phyloP scores from a whole-genome alignment of 2,797 vertebrate genomes.

The Valencia hispanica region DNA sequence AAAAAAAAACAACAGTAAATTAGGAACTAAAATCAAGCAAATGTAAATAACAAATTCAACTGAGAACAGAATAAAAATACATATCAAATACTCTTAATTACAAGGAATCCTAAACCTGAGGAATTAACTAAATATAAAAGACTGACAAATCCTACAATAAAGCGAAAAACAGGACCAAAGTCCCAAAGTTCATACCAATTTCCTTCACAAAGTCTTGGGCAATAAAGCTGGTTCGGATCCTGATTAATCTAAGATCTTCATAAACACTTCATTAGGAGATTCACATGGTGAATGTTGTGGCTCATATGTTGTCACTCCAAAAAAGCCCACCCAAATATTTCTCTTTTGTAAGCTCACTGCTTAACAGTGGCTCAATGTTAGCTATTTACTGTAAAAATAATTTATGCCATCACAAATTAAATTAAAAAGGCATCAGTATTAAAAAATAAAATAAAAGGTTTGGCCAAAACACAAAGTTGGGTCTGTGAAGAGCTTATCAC shows the following conservation, averaged over 20 bases:
- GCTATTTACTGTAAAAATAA: not conserved
- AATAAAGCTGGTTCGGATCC: not conserved
- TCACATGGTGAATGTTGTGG: not conserved
- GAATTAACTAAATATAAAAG: not conserved
- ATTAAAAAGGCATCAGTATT: not conserved
- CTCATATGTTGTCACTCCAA: too few relatives aligned
- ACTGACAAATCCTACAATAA: not conserved
- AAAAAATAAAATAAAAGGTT: not conserved
- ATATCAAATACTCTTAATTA: not conserved
- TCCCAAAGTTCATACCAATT: not conserved
- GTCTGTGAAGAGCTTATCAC: not conserved
- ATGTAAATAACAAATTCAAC: not conserved
- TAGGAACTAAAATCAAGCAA: not conserved
- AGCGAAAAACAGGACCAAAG: not conserved
- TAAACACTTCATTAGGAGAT: not conserved
- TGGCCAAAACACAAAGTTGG: not conserved
- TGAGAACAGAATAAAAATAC: not conserved
- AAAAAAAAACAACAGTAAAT: not conserved
- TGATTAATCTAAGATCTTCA: not conserved
- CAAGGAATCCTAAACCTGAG: not conserved
- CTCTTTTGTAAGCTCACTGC: too few relatives aligned
- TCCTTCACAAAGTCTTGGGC: not conserved
- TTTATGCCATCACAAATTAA: not conserved
- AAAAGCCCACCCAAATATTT: too few relatives aligned
- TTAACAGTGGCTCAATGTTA: not conserved